phyloP scores from a whole-genome alignment of 2,888 invertebrate species.

The Drosophila macrospina region DNA sequence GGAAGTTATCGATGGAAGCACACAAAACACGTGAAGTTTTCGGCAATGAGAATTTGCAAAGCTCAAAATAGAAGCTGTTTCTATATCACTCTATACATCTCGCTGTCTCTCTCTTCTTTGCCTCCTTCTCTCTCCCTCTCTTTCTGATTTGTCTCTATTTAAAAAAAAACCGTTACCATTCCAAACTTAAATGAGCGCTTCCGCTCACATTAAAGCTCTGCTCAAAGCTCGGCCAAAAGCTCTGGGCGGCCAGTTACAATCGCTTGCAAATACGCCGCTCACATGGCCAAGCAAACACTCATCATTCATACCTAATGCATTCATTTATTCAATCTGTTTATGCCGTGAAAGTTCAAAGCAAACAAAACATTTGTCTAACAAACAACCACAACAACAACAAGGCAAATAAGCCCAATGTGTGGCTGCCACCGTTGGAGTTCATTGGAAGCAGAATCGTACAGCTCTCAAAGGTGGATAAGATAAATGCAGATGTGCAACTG shows the following conservation, averaged over 20 bases:
- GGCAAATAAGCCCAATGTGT: slow-evolving; percentile 20
- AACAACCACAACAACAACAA: slow-evolving; percentile 14
- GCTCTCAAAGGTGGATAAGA: slow-evolving; percentile 27
- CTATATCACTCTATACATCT: too few species aligned
- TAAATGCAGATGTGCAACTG: slow-evolving; percentile 22
- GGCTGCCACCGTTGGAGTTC: slow-evolving; percentile 25
- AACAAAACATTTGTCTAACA: slow-evolving; percentile 61
- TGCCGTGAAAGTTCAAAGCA: slow-evolving; percentile 64
- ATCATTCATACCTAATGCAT: slow-evolving; percentile 29
- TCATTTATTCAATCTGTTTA: slow-evolving; percentile 42
- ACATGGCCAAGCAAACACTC: slow-evolving; percentile 13
- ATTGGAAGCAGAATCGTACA: slow-evolving; percentile 19
- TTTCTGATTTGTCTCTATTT: too few species aligned
- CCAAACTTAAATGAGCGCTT: not conserved
- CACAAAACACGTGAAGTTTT: slow-evolving; percentile 22
- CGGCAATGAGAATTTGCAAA: slow-evolving; percentile 15
- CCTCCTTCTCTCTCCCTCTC: too few species aligned
- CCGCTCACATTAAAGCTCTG: slow-evolving; percentile 20
- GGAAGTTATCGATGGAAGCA: slow-evolving; percentile 37
- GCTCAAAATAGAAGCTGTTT: not conserved
- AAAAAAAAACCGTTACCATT: too few species aligned
- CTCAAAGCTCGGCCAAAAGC: slow-evolving; percentile 3
- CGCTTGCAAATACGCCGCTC: slow-evolving; percentile 34
- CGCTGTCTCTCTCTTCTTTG: too few species aligned
- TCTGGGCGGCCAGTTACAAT: slow-evolving; percentile 1